Conservation (phyloP, 2,113 vertebrate genomes). For the Galeopterus variegatus region DNA sequence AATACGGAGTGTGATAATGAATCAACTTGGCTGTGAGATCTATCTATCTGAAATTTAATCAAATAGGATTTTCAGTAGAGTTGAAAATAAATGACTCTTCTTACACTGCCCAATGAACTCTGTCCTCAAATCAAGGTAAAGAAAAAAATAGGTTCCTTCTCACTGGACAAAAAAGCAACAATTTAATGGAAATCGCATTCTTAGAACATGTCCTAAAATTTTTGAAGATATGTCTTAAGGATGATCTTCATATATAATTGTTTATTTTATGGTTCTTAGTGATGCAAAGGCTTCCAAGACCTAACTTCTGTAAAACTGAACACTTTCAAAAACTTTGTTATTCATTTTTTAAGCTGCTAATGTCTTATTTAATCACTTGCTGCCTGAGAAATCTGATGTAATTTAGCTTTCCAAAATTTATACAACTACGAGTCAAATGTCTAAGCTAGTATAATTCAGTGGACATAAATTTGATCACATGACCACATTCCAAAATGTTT, state of each 20-base stretch:
- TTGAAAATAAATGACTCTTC: background rate
- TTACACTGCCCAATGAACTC: background rate
- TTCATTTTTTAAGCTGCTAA: background rate
- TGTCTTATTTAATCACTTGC: conserved; percentile 24
- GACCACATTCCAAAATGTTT: background rate
- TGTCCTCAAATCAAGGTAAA: background rate
- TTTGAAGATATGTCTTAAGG: background rate
- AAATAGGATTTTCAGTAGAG: background rate
- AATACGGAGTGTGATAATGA: background rate
- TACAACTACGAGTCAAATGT: conserved; percentile 2
- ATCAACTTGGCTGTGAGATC: background rate
- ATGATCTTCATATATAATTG: background rate
- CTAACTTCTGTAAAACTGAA: background rate
- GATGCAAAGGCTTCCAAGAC: background rate
- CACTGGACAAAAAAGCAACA: background rate
- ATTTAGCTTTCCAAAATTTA: conserved; percentile 23
- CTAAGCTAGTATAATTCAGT: background rate
- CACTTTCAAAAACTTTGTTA: background rate
- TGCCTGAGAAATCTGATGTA: background rate
- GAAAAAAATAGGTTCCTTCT: background rate
- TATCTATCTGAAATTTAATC: background rate
- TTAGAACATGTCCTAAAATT: background rate
- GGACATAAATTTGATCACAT: conserved; percentile 43
- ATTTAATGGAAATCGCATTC: background rate
- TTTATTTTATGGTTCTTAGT: background rate